Evolutionary conservation across 2,113 vertebrate species (phyloP).

Genomic region (Cichladusa arquata): DNA sequence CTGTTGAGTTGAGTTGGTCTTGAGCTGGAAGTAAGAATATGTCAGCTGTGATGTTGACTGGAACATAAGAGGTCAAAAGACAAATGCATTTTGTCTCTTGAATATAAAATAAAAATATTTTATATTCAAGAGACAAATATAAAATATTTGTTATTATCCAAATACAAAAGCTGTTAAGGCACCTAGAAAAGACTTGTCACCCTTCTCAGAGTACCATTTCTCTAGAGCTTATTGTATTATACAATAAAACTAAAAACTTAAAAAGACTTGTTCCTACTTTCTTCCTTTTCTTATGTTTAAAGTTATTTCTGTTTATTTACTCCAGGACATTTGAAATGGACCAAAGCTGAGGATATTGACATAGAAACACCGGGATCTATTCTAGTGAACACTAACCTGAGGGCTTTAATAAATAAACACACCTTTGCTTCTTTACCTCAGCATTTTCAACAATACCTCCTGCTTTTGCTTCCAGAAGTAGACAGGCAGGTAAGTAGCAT

Average conservation of each 20-base stretch:
- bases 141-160: background rate
- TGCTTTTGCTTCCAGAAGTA: constrained; percentile 87
- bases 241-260: background rate
- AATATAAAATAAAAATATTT: background rate
- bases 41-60: background rate
- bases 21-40: background rate
- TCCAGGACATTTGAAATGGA: constrained; percentile 86
- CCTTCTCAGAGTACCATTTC: background rate
- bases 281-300: constrained; percentile 48
- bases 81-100: background rate
- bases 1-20: background rate
- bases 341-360: constrained; percentile 89
- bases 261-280: background rate
- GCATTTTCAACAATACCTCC: constrained; percentile 86
- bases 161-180: background rate
- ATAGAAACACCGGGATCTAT: constrained; percentile 89
- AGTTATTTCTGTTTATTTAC: constrained; percentile 69
- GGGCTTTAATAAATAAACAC: constrained; percentile 89
- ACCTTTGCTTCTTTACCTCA: constrained; percentile 87
- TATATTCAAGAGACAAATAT: background rate
- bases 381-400: constrained; percentile 88
- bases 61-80: background rate
- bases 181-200: background rate
- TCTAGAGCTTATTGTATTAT: background rate
- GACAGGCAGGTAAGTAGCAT: constrained; percentile 84